A percentile compares a stretch with the other conserved stretches of the same genome.
Evolutionary conservation across 2,797 vertebrate species (phyloP).

Genomic region (Aratinga solstitialis): DNA sequence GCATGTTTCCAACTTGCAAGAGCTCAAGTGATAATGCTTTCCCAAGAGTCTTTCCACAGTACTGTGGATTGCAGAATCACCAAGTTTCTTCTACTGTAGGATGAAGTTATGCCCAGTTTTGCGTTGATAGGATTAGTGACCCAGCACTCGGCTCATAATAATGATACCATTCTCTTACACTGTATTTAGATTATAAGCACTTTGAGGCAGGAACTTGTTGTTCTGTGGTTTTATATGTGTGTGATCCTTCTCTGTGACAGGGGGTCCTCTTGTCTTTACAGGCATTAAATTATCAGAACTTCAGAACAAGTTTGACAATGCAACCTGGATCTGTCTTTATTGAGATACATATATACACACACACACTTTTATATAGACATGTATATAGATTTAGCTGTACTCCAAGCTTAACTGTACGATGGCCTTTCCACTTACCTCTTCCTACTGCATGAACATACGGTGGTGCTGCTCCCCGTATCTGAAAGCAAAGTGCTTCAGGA

Average conservation of each 20-base stretch:
- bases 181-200: neutral
- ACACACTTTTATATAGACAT: neutral
- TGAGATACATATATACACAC: fast-evolving
- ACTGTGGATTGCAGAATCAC: neutral
- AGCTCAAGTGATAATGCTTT: neutral
- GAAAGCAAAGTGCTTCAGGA: conserved; percentile 88
- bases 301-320: neutral
- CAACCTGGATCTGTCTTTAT: neutral
- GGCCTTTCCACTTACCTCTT: conserved; percentile 82
- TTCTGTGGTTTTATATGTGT: neutral
- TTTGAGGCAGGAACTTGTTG: neutral
- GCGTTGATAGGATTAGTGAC: neutral
- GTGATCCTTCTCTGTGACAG: neutral
- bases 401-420: neutral
- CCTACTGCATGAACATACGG: conserved; percentile 90
- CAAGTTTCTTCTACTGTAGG: neutral
- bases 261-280: neutral
- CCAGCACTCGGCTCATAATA: neutral
- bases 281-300: neutral
- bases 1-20: neutral
- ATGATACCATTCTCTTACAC: neutral
- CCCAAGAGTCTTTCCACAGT: neutral
- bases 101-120: neutral
- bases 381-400: neutral
- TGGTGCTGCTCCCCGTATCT: conserved; percentile 87